Evolutionary conservation across 2,113 vertebrate species (phyloP).

Genomic region (Alethe castanea): DNA sequence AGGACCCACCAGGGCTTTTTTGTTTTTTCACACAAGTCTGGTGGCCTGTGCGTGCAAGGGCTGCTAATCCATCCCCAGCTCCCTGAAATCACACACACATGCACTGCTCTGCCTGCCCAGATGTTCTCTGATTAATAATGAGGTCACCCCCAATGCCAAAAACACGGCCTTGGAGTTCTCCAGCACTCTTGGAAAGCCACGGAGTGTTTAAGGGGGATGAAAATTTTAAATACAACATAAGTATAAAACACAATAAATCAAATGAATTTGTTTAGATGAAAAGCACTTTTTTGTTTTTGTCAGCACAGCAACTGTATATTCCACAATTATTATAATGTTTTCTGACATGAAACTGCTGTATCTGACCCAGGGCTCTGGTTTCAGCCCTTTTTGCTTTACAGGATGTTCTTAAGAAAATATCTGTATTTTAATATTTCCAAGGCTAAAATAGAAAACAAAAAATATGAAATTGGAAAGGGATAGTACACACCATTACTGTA

Average conservation of each 20-base stretch:
- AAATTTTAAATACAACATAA: constrained; percentile 3
- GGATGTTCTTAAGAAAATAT: not conserved
- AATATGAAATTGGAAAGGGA: not conserved
- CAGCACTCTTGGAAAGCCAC: constrained; percentile 22
- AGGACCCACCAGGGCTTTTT: not conserved
- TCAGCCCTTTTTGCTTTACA: not conserved
- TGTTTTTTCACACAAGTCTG: not conserved
- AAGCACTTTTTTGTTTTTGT: constrained; percentile 40
- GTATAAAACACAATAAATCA: constrained; percentile 53
- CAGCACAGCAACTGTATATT: constrained; percentile 33
- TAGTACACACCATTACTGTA: not conserved
- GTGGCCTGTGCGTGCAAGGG: not conserved
- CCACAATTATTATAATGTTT: constrained; percentile 31
- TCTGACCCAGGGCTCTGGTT: not conserved
- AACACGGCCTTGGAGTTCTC: not conserved
- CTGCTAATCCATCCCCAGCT: not conserved
- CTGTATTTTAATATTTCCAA: not conserved
- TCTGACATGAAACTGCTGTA: constrained; percentile 55
- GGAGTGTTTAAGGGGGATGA: not conserved
- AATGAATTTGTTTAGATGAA: constrained; percentile 45
- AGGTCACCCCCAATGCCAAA: constrained; percentile 9
- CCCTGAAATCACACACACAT: not conserved
- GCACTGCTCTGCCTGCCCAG: not conserved
- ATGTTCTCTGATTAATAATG: constrained; percentile 62
- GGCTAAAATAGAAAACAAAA: not conserved